Percentiles rank a stretch among this genome's conserved stretches.
Conservation (phyloP, 2,113 vertebrate species). For the Silurus meridionalis region DNA sequence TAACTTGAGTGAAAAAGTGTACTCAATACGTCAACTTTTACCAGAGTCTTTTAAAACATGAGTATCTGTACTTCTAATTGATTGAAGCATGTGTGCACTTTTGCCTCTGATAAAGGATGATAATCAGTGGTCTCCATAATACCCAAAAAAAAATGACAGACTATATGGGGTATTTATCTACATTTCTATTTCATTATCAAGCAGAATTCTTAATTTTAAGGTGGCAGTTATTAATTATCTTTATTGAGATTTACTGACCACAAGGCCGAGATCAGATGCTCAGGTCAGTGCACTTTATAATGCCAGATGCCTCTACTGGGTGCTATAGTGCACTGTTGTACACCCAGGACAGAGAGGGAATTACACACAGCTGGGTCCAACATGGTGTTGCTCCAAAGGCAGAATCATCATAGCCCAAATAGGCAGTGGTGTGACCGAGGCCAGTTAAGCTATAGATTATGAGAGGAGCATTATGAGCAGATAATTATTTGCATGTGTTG, state of each 20-base stretch:
- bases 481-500: constrained; percentile 60
- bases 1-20: too few relatives aligned
- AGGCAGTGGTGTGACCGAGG: constrained; percentile 64
- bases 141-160: too few relatives aligned
- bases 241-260: constrained; percentile 75
- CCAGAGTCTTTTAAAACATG: too few relatives aligned
- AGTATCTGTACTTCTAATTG: too few relatives aligned
- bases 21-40: too few relatives aligned
- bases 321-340: constrained; percentile 64
- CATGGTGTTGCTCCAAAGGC: constrained; percentile 67
- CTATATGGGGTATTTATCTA: too few relatives aligned
- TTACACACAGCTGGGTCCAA: constrained; percentile 68
- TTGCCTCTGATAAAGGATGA: too few relatives aligned
- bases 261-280: constrained; percentile 70
- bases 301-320: constrained; percentile 48
- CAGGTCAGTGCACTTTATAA: constrained; percentile 41
- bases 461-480: constrained; percentile 62
- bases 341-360: constrained; percentile 54
- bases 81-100: too few relatives aligned
- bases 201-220: not conserved
- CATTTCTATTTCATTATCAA: not conserved
- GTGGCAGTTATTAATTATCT: constrained; percentile 7
- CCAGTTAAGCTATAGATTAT: constrained; percentile 62
- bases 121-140: too few relatives aligned
- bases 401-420: constrained; percentile 65